Evolutionary conservation across 2,113 vertebrate species (phyloP), one percentile per base, ranked within the genome.

Genomic region (Xiphophorus maculatus): DNA sequence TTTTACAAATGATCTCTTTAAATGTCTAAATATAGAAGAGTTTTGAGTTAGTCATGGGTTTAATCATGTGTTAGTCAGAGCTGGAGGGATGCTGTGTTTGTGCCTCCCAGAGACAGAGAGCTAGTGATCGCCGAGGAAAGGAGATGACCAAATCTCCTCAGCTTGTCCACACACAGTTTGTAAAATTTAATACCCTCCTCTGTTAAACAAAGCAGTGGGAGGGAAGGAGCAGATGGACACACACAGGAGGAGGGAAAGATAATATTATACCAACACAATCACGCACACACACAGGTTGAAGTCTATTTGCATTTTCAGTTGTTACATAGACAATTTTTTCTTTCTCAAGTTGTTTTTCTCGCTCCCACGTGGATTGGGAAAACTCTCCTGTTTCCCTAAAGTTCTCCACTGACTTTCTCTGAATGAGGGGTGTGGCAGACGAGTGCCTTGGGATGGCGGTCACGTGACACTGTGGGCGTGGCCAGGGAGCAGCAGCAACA

Each of bases 381-480:
- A 63, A 14, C 74, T 27, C 60, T 37, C 27, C 51, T 61, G 12
- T 48, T 48, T 82, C 71, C 79, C 83, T 87, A 89, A 74, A 85
- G 77, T 88, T 90, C 63, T 82, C 78, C 86, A 86, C 89, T 90
- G 77, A 92, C 81, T 87, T 84, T 85, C 84, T 90, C 64, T 91
- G 92, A 93, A 93, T 91, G 89, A 92, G 92, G 92, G 91, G 89
- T 87, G 93, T 92, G 90, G 78, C 88, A 62, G 69, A 42, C 1
- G 2, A 85, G 72, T 87, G 82, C 84, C 84, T 91, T 79, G 87
- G 84, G 88, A 84, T 69, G 85, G 33, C 5, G 28, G 83, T 94
- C 94, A 95, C 74, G 64, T 94, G 94, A 93, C 88, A 1, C 0
- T 27, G 89, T 79, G 92, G 94, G 94, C 64, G 91, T 89, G 92